Evolutionary conservation across 2,888 invertebrate species (phyloP).

Genomic region (Cenopis cana): DNA sequence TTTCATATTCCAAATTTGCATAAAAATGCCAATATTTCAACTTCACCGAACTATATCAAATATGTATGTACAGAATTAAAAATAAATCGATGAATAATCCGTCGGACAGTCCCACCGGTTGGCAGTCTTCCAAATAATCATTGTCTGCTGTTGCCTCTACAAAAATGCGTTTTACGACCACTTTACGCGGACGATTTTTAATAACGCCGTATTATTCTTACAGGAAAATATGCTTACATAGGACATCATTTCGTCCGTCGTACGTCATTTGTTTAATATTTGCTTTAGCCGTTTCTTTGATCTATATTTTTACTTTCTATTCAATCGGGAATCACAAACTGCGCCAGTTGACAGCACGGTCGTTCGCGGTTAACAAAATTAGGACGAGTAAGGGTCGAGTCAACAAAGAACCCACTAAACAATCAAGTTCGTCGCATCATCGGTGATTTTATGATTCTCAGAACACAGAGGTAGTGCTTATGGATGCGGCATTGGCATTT

Average conservation of each 20-base stretch:
- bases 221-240: background rate
- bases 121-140: conserved; percentile 59
- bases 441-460: conserved; percentile 37
- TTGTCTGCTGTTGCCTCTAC: conserved; percentile 50
- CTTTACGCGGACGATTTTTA: conserved; percentile 29
- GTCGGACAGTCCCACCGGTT: conserved; percentile 55
- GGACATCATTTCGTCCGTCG: too few relatives aligned
- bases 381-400: conserved; percentile 42
- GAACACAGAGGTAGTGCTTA: conserved; percentile 17
- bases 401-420: conserved; percentile 42
- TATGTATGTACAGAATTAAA: conserved; percentile 50
- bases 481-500: background rate
- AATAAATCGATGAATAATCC: conserved; percentile 64
- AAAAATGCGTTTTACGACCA: conserved; percentile 38
- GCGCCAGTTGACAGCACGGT: conserved; percentile 22
- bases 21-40: too few relatives aligned
- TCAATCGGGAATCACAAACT: conserved; percentile 17
- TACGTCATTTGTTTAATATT: conserved; percentile 1
- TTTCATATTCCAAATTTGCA: too few relatives aligned
- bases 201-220: conserved; percentile 6
- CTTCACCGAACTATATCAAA: background rate
- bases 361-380: conserved; percentile 38
- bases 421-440: conserved; percentile 39
- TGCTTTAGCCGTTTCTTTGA: conserved; percentile 3
- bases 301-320: conserved; percentile 8